phyloP scores from a whole-genome alignment of 2,888 invertebrate species.

The Athalia rosae region DNA sequence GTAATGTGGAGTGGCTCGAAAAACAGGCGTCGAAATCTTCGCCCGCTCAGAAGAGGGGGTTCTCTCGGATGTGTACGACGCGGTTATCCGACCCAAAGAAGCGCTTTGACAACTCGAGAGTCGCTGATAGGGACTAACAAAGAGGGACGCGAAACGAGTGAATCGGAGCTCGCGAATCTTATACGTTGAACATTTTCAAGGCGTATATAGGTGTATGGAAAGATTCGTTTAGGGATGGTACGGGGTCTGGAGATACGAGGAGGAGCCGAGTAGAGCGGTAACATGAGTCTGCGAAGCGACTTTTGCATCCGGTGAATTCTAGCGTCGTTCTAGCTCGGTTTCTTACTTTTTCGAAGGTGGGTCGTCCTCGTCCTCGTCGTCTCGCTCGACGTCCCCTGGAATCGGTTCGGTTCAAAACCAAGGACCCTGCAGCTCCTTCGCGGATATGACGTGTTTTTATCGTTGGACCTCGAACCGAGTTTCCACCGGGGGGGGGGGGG shows the following conservation, averaged over 20 bases:
- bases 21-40: background rate
- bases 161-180: slow-evolving; percentile 17
- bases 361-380: background rate
- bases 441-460: slow-evolving; percentile 68
- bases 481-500: no score
- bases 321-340: slow-evolving; percentile 20
- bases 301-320: slow-evolving; percentile 35
- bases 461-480: slow-evolving; percentile 51
- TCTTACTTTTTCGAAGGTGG: slow-evolving; percentile 7
- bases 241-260: slow-evolving; percentile 4
- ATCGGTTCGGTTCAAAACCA: slow-evolving; percentile 33
- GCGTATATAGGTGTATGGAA: background rate
- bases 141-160: slow-evolving; percentile 18
- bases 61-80: background rate
- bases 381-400: background rate
- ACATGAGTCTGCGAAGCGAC: background rate
- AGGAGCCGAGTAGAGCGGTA: background rate
- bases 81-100: slow-evolving; percentile 20
- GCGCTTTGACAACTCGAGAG: slow-evolving; percentile 31
- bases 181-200: background rate
- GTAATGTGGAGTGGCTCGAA: no score
- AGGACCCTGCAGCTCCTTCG: slow-evolving; percentile 46
- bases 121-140: slow-evolving; percentile 16
- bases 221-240: slow-evolving; percentile 19
- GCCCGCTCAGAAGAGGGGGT: background rate